Evolutionary conservation across 2,113 vertebrate genomes (phyloP), one percentile per base, ranked within the genome.

Genomic region (Poeciliopsis retropinna): DNA sequence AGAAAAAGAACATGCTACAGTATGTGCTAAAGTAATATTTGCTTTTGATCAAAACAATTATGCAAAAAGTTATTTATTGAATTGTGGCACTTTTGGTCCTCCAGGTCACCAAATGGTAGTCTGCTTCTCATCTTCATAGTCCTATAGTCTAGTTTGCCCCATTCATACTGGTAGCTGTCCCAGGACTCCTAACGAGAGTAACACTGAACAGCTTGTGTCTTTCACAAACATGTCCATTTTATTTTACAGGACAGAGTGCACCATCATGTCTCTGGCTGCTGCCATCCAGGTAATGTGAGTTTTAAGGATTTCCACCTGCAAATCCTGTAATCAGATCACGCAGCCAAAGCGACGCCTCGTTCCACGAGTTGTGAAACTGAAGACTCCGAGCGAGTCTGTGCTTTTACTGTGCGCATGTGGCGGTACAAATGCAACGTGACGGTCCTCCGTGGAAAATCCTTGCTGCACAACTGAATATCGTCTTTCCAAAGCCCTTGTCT

Each of bases 201-300:
- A 66, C 11, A 47, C 5, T 11, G 7, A 67, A 62, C 32, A 25
- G 14, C 75, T 57, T 75, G 57, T 74, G 64, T 80, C 70, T 83
- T 78, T 89, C 39, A 86, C 84, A 88, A 91, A 87, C 77, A 10
- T 90, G 70, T 87, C 62, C 80, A 71, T 85, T 93, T 87, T 93
- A 88, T 94, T 82, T 94, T 93, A 64, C 94, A 95, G 94, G 93
- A 93, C 92, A 80, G 94, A 95, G 90, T 95, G 94, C 91, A 94
- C 94, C 90, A 94, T 95, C 90, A 92, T 95, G 94, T 94, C 94
- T 73, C 87, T 95, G 82, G 92, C 93, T 75, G 93, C 94, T 73
- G 93, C 94, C 82, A 94, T 95, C 92, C 94, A 95, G 85, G 93
- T 95, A 78, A 94, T 94, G 92, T 95, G 91, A 95, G 63, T 73